These are phyloP conservation scores for Parazoanthus swiftii DNA, from an alignment of 92 coral and sea anemone genomes.

Conservation along the genomic window DNA sequence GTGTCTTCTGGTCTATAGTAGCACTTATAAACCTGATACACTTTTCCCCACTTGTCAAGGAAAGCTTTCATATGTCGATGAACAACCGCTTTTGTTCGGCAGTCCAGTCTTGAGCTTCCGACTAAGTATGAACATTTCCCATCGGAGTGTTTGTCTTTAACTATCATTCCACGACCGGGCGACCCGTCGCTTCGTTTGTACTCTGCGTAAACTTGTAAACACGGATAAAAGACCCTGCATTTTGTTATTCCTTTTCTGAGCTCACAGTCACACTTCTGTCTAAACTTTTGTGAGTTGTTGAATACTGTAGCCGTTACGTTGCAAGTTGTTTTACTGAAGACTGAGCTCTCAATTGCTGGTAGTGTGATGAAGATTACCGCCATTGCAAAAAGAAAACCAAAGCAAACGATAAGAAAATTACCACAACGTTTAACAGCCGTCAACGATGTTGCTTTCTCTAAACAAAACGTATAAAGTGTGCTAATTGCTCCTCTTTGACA, in stretches of 20 bases:
- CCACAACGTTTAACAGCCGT: not conserved
- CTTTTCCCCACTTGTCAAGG: slow-evolving; percentile 16
- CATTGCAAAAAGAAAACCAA: not conserved
- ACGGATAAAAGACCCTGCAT: slow-evolving; percentile 15
- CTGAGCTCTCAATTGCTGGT: slow-evolving; percentile 27
- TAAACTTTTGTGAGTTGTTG: not conserved
- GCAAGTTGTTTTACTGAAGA: not conserved
- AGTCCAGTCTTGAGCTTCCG: not conserved
- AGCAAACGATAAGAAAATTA: slow-evolving; percentile 15
- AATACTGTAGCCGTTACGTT: slow-evolving; percentile 13
- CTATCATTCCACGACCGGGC: slow-evolving; percentile 12
- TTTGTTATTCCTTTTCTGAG: slow-evolving; percentile 12
- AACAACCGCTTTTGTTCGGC: not conserved
- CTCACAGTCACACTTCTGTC: slow-evolving; percentile 7
- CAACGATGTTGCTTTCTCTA: not conserved
- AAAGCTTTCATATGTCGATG: not conserved
- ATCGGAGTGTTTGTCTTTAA: slow-evolving; percentile 6
- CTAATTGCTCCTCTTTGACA: not conserved
- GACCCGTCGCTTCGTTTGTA: slow-evolving; percentile 22
- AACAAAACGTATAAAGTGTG: not conserved
- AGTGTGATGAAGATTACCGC: slow-evolving; percentile 3
- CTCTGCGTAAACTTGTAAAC: slow-evolving; percentile 36
- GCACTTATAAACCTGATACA: slow-evolving; percentile 13
- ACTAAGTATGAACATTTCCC: slow-evolving; percentile 5
- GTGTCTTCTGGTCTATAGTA: slow-evolving; percentile 11